Base-by-base conservation (phyloP, 2,797 vertebrate species). In the Alauda arvensis region DNA sequence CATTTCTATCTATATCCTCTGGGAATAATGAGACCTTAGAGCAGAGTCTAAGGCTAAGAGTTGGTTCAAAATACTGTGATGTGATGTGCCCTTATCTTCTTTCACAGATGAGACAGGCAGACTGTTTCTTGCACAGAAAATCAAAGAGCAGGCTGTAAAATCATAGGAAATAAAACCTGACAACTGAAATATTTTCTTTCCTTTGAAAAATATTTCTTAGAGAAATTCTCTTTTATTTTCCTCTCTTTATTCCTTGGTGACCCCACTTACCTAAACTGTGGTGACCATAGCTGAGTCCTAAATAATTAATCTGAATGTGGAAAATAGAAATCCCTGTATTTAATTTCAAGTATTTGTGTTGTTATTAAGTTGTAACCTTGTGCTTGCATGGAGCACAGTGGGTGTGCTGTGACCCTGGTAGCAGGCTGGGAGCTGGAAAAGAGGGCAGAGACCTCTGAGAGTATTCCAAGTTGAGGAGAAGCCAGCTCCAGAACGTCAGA, bases 21-120 rank as follows among this genome's bases (percentile, higher is more conserved):
- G 88, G 81, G 89, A 87, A 92, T 95, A 94, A 93, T 94, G 92
- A 96, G 91, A 87, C 85, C 94, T 83, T 78, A 84, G 83, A 93
- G 77, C 69, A 78, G 57, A 92, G 78, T 95, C 87, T 94, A 86
- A 90, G 87, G 85, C 70, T 88, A 83, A 90, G 77, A 93, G 83
- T 70, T 83, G 85, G 85, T 91, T 93, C 91, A 91, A 93, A 95
- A 91, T 70, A 65, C 65, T 89, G 2, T 85, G 71, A 82, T 95
- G 71, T 89, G 85, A 87, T 92, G 92, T 94, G 90, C 82, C 92
- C 79, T 95, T 95, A 94, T 95, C 82, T 95, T 83, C 67, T 66
- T 92, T 63, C 83, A 77, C 37, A 91, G 92, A 94, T 96, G 96
- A 95, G 33, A 51, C 42, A 81, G 85, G 69, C 89, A 91, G 77